Evolutionary conservation across 2,113 vertebrate species (phyloP), one percentile per base, ranked within the genome.

Genomic region (Hipposideros armiger): DNA sequence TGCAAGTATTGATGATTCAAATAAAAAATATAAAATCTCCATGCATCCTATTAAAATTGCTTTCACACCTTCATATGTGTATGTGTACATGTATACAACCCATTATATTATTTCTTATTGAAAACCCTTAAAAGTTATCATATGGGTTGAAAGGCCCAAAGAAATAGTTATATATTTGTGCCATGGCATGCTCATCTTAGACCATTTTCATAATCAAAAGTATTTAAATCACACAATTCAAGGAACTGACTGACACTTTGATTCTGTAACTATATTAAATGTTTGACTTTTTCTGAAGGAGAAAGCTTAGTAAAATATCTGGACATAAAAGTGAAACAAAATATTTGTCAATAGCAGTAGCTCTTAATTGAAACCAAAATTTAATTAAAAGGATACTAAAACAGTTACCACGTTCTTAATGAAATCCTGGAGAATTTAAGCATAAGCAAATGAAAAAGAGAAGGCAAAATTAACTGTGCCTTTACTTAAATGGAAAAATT

Each of bases 311-410:
- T 36, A 81, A 78, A 77, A 36, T 50, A 69, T 78, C 45, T 72
- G 24, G 11, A 77, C 64, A 67, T 84, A 56, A 85, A 95, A 72
- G 15, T 73, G 14, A 70, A 95, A 52, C n/a, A 90, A 90, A 86
- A 14, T 81, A 80, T 97, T 85, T 96, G 56, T 94, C 90, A 95
- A 86, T 62, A 82, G 3, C 19, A 88, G 7, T 50, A 89, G 36
- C 5, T 88, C 26, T 94, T 94, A 94, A 94, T 56, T 96, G 22
- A 94, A 93, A 82, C 26, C 0, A 13, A 96, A 86, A 89, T 88
- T 91, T 95, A 97, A 96, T 95, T 96, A 92, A 94, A 92, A 81
- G n/a, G 67, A 78, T 50, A 64, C 15, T 58, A 62, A 92, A 97
- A 81, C 7, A 76, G 17, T 67, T 89, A 89, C 14, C n/a, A 89